These are phyloP conservation scores for Microcebus tavaratra DNA, from an alignment of 2,113 vertebrate genomes.

Conservation along the genomic window DNA sequence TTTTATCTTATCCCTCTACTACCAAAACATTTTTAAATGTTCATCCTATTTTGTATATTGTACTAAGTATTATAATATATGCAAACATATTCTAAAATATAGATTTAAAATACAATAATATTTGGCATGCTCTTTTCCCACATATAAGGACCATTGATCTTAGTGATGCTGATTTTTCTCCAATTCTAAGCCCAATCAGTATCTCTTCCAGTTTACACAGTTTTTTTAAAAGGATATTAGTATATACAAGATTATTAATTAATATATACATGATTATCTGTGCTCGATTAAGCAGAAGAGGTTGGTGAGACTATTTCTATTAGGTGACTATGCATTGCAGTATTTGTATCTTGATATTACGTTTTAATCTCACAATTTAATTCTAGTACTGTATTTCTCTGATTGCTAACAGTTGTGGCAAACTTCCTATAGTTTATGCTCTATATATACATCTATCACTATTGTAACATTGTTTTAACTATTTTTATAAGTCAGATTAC, in stretches of 20 bases:
- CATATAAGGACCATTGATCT: not conserved
- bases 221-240: not conserved
- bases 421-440: not conserved
- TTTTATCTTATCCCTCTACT: not conserved
- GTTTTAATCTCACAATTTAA: not conserved
- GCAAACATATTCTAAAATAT: not conserved
- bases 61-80: not conserved
- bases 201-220: not conserved
- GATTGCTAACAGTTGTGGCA: not conserved
- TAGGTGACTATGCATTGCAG: not conserved
- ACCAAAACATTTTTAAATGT: not conserved
- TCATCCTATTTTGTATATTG: not conserved
- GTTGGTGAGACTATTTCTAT: not conserved
- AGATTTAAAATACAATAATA: not conserved
- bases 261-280: not conserved
- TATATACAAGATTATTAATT: not conserved
- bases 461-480: conserved; percentile 7
- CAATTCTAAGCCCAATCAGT: not conserved
- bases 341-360: not conserved
- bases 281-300: not conserved
- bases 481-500: conserved; percentile 53
- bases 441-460: not conserved
- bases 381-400: not conserved
- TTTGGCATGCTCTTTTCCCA: not conserved
- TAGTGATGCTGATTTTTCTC: not conserved